Evolutionary conservation across 2,888 invertebrate genomes (phyloP).

Genomic region (Cheilosia vulpina): DNA sequence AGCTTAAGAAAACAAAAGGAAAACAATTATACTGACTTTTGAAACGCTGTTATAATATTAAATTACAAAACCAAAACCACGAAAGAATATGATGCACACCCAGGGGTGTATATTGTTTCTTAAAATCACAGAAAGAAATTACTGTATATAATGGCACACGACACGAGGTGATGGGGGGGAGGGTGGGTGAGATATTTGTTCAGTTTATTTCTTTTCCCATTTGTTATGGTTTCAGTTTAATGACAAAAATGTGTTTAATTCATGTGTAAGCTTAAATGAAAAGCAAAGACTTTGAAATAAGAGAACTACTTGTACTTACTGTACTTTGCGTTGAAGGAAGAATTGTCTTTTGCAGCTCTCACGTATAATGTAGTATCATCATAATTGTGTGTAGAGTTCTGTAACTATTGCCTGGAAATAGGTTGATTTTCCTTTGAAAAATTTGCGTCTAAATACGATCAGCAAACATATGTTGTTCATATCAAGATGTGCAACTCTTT

Average conservation of each 20-base stretch:
- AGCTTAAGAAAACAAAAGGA: constrained; percentile 52
- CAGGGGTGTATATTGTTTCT: constrained; percentile 14
- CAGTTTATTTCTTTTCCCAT: constrained; percentile 2
- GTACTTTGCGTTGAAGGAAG: no score
- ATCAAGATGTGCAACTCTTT: no score
- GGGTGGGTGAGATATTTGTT: neutral
- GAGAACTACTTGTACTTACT: no score
- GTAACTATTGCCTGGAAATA: no score
- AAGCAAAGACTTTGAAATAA: no score
- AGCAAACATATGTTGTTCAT: no score
- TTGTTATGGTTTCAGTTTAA: constrained; percentile 45
- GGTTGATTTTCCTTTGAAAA: no score
- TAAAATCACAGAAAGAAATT: constrained; percentile 25
- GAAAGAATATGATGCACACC: constrained; percentile 33
- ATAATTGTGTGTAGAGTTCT: no score
- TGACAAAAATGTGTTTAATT: neutral
- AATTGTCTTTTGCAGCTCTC: no score
- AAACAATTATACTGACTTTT: constrained; percentile 46
- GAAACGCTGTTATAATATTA: constrained; percentile 52
- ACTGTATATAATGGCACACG: constrained; percentile 52
- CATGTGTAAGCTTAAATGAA: no score
- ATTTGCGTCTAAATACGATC: no score
- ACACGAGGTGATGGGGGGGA: constrained; percentile 69
- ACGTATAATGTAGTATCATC: no score
- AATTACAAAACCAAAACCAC: constrained; percentile 16